Evolutionary conservation across 2,888 invertebrate genomes (phyloP).

Genomic region (Sepioteuthis lessoniana): DNA sequence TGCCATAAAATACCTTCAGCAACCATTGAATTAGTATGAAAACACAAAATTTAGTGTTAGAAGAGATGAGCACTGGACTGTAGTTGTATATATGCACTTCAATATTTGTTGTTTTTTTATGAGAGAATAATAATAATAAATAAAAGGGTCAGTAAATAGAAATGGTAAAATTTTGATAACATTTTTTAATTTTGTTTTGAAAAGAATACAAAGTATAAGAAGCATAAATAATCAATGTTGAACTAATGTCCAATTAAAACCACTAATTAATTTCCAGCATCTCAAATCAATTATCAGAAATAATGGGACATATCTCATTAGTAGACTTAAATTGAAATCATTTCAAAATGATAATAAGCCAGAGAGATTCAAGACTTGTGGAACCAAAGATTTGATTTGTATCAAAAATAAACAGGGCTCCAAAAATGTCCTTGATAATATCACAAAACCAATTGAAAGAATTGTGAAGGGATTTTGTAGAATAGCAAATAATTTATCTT

Average conservation of each 20-base stretch:
- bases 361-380: neutral
- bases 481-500: no score
- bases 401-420: neutral
- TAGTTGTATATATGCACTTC: no score
- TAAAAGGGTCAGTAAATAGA: neutral
- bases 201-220: neutral
- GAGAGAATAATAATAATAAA: neutral
- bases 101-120: no score
- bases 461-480: neutral
- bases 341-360: neutral
- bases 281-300: neutral
- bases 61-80: no score
- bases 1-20: no score
- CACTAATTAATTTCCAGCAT: constrained; percentile 8
- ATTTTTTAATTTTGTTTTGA: neutral
- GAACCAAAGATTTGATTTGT: neutral
- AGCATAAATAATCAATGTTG: neutral
- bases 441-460: neutral
- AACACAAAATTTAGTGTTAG: no score
- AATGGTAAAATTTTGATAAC: neutral
- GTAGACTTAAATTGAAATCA: neutral
- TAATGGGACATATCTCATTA: neutral
- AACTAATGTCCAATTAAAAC: constrained; percentile 6
- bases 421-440: neutral
- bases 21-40: no score